A percentile compares a stretch with the other conserved stretches of the same genome.
These are phyloP conservation scores for Sanderia malayensis DNA, from an alignment of 30 jellyfish, hydroid and myxozoan species.

Conservation along the genomic window DNA sequence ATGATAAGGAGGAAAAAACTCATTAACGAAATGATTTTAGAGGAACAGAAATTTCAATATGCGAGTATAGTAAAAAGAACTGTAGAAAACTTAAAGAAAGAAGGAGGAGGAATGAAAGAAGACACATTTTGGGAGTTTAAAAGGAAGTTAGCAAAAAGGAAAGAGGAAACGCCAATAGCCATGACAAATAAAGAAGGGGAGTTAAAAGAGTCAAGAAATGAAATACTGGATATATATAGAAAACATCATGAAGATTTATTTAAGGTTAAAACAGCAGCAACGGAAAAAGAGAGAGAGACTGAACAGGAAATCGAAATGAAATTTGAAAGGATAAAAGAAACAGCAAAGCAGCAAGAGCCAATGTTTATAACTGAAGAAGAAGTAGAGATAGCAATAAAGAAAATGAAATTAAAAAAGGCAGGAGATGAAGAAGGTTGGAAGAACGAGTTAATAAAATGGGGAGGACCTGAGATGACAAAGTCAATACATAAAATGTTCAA, in stretches of 20 bases:
- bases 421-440: slow-evolving; percentile 38
- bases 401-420: slow-evolving; percentile 30
- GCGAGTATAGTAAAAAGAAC: slow-evolving; percentile 1
- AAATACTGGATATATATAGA: neutral
- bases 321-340: slow-evolving; percentile 7
- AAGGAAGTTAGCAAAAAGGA: slow-evolving; percentile 15
- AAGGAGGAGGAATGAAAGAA: slow-evolving; percentile 51
- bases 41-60: slow-evolving; percentile 7
- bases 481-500: slow-evolving; percentile 40
- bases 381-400: slow-evolving; percentile 21
- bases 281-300: slow-evolving; percentile 13
- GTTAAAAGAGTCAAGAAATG: neutral
- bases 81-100: slow-evolving; percentile 17
- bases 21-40: neutral
- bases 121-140: slow-evolving; percentile 38
- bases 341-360: slow-evolving; percentile 35
- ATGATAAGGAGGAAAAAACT: slow-evolving; percentile 15
- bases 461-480: slow-evolving; percentile 43
- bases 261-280: slow-evolving; percentile 1
- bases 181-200: slow-evolving; percentile 19
- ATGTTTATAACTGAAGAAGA: slow-evolving; percentile 9
- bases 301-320: slow-evolving; percentile 3
- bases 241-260: slow-evolving; percentile 17
- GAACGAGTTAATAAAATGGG: slow-evolving; percentile 29
- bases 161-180: slow-evolving; percentile 4